phyloP scores from a whole-genome alignment of 2,113 vertebrate genomes.

The Cavia porcellus region DNA sequence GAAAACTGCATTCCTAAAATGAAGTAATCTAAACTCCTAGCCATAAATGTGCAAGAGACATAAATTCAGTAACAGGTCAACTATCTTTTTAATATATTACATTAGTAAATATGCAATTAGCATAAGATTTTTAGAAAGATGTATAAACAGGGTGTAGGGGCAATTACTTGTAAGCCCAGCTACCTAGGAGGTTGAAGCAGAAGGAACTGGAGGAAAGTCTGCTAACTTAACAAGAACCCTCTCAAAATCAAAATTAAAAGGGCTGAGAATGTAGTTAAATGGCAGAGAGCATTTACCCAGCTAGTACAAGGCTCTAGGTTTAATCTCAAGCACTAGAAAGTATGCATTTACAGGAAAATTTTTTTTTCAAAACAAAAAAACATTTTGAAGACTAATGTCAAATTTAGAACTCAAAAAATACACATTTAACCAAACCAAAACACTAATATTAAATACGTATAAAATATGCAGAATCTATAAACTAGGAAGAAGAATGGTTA shows the following conservation, averaged over 20 bases:
- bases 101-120: background rate
- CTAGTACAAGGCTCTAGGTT: background rate
- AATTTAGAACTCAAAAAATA: slow-evolving; percentile 51
- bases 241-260: background rate
- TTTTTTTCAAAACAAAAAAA: slow-evolving; percentile 10
- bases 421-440: slow-evolving; percentile 50
- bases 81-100: background rate
- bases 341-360: background rate
- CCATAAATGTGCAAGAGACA: background rate
- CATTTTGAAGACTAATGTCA: background rate
- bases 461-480: slow-evolving; percentile 27
- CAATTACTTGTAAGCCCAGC: background rate
- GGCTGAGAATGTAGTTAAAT: background rate
- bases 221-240: background rate
- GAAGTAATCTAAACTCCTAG: background rate
- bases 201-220: background rate
- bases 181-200: background rate
- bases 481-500: background rate
- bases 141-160: background rate
- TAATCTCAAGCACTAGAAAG: background rate
- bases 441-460: background rate
- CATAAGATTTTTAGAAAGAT: background rate
- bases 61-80: background rate
- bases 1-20: background rate
- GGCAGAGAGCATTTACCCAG: background rate